Conservation (phyloP, 2,888 invertebrate species). For the Acanthoscelides obtectus region DNA sequence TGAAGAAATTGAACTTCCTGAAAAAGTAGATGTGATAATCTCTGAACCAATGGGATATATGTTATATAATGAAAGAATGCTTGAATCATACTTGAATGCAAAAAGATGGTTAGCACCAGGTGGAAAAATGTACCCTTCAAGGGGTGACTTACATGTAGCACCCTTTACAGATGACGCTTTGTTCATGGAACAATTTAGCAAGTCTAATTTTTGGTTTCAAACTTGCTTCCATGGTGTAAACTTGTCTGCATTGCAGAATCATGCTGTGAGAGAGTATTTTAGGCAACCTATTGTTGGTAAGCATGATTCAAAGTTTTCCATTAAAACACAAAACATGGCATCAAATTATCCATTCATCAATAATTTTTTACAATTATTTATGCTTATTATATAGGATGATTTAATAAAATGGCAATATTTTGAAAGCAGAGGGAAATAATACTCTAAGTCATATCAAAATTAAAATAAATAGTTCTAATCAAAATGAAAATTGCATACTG, state of each 20-base stretch:
- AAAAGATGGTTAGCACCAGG: constrained; percentile 93
- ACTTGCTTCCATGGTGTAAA: constrained; percentile 98
- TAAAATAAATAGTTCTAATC: too few relatives aligned
- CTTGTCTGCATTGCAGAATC: constrained; percentile 82
- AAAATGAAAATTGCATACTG: too few relatives aligned
- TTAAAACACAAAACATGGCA: constrained; percentile 55
- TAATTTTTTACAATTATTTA: not conserved
- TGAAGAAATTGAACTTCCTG: constrained; percentile 94
- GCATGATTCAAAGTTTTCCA: constrained; percentile 64
- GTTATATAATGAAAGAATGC: constrained; percentile 98
- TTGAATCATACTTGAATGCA: constrained; percentile 97
- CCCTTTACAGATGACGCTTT: constrained; percentile 97
- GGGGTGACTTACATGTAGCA: constrained; percentile 94
- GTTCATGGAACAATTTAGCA: constrained; percentile 97
- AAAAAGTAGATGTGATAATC: constrained; percentile 93
- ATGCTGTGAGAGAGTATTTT: constrained; percentile 96
- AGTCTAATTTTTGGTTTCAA: constrained; percentile 99
- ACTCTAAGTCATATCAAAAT: too few relatives aligned
- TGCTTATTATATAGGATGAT: not conserved
- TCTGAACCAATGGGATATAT: constrained; percentile 99
- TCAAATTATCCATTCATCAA: not conserved
- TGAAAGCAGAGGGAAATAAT: too few relatives aligned
- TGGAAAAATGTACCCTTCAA: constrained; percentile 96
- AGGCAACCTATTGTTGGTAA: constrained; percentile 30
- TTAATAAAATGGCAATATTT: too few relatives aligned